phyloP scores from a whole-genome alignment of 1,140 invertebrate species.

The Drosophila elegans region DNA sequence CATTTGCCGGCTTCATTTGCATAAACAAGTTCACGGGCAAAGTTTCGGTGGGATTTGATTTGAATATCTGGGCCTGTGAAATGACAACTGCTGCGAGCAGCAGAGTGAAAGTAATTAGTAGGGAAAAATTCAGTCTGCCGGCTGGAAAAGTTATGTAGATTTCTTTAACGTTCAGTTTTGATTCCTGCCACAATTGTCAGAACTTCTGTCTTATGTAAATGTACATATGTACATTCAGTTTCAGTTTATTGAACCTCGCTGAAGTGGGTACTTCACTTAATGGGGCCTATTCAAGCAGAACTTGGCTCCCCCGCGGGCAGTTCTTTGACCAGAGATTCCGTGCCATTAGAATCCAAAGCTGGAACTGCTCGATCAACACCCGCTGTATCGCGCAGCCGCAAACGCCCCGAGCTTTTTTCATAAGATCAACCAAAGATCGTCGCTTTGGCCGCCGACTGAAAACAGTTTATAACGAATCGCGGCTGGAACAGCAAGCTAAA shows the following conservation, averaged over 20 bases:
- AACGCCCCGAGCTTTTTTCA: constrained; percentile 51
- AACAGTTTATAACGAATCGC: constrained; percentile 64
- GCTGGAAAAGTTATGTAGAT: constrained; percentile 6
- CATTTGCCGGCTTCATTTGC: constrained; percentile 67
- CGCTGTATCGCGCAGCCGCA: constrained; percentile 24
- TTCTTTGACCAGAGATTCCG: constrained; percentile 59
- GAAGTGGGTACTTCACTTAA: constrained; percentile 8
- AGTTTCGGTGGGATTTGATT: constrained; percentile 60
- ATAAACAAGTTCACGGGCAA: constrained; percentile 80
- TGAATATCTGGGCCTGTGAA: constrained; percentile 58
- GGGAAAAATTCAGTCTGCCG: constrained; percentile 11
- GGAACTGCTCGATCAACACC: constrained; percentile 27
- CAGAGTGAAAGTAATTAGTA: constrained; percentile 56
- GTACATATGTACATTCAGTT: background rate
- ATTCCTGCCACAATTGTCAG: constrained; percentile 22
- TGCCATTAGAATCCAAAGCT: background rate
- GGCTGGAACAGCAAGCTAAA: constrained; percentile 45
- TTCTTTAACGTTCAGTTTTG: background rate
- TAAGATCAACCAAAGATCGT: constrained; percentile 25
- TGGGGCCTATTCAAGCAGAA: constrained; percentile 37
- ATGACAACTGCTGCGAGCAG: constrained; percentile 45
- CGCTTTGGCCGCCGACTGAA: constrained; percentile 10
- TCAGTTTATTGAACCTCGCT: constrained; percentile 61
- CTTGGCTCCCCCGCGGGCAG: constrained; percentile 44
- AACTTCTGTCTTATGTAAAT: constrained; percentile 18